A percentile compares a stretch with the other conserved stretches of the same genome.
phyloP scores from a whole-genome alignment of 2,888 invertebrate genomes.

The Aspidapion aeneum region DNA sequence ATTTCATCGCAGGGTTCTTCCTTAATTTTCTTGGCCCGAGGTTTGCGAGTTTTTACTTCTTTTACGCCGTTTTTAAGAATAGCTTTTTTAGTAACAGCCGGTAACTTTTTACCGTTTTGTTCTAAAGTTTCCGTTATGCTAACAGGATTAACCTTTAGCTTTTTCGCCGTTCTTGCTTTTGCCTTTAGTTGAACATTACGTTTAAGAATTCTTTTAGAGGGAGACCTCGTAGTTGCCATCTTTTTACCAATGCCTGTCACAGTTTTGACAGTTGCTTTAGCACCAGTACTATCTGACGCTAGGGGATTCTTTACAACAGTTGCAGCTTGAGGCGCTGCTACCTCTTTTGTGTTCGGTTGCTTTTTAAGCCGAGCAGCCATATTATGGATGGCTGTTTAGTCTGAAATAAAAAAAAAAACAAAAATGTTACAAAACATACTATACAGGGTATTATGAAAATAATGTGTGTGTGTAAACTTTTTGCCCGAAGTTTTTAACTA shows the following conservation, averaged over 20 bases:
- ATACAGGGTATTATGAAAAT: too few relatives aligned
- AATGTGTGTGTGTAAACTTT: too few relatives aligned
- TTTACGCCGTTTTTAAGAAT: constrained; percentile 43
- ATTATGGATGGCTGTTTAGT: constrained; percentile 36
- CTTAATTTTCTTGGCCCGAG: constrained; percentile 21
- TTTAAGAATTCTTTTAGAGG: constrained; percentile 30
- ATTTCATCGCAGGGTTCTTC: constrained; percentile 2
- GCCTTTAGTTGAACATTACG: constrained; percentile 38
- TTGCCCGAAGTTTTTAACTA: too few relatives aligned
- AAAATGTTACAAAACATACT: neutral
- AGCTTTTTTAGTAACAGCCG: constrained; percentile 35
- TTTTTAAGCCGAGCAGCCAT: constrained; percentile 49
- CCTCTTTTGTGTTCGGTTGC: constrained; percentile 43
- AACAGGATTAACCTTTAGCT: constrained; percentile 32
- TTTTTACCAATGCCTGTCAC: constrained; percentile 27
- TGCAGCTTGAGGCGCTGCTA: constrained; percentile 32
- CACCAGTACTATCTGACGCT: constrained; percentile 6
- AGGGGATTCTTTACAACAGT: constrained; percentile 27
- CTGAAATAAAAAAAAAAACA: constrained; percentile 2
- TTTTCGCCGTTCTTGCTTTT: constrained; percentile 34
- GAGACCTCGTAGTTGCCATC: constrained; percentile 25
- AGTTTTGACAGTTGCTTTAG: constrained; percentile 18
- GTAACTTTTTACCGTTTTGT: constrained; percentile 37
- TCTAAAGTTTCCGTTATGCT: constrained; percentile 36
- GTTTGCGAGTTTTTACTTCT: constrained; percentile 32